These are phyloP conservation scores for Timema podura DNA, from an alignment of 2,888 invertebrate species.

Conservation along the genomic window DNA sequence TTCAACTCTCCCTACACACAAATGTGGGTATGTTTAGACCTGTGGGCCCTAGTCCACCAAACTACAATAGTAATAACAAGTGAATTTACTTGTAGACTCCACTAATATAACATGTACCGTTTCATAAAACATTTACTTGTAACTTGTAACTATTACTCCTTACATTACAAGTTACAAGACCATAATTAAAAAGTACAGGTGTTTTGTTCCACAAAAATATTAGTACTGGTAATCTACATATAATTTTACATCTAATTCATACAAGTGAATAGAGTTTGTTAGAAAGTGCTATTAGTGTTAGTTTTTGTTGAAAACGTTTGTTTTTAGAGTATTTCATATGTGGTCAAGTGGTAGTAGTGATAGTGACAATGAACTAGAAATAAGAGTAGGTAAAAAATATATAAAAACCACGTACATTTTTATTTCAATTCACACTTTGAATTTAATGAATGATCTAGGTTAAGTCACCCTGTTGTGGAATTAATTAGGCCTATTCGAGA, in stretches of 20 bases:
- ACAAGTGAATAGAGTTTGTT: not conserved
- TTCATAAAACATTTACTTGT: constrained; percentile 9
- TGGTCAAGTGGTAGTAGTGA: constrained; percentile 1
- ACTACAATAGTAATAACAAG: not conserved
- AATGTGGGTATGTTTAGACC: not conserved
- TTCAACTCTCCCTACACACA: no score
- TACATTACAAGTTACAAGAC: constrained; percentile 6
- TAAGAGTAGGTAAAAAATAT: not conserved
- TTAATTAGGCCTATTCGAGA: not conserved
- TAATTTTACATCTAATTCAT: not conserved
- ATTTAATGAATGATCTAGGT: constrained; percentile 5
- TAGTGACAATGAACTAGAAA: not conserved
- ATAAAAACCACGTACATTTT: not conserved
- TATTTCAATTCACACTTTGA: constrained; percentile 7
- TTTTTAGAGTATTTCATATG: not conserved
- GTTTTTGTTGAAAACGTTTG: not conserved
- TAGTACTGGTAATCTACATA: not conserved
- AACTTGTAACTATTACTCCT: constrained; percentile 10
- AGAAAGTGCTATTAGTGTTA: not conserved
- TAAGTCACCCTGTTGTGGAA: constrained; percentile 9
- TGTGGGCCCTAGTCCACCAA: not conserved
- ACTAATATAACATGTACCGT: constrained; percentile 6
- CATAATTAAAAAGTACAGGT: not conserved
- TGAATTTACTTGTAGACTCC: constrained; percentile 1
- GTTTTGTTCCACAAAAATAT: constrained; percentile 5